Evolutionary conservation across 2,113 vertebrate genomes (phyloP), one percentile per base, ranked within the genome.

Genomic region (Orthonyx spaldingii): DNA sequence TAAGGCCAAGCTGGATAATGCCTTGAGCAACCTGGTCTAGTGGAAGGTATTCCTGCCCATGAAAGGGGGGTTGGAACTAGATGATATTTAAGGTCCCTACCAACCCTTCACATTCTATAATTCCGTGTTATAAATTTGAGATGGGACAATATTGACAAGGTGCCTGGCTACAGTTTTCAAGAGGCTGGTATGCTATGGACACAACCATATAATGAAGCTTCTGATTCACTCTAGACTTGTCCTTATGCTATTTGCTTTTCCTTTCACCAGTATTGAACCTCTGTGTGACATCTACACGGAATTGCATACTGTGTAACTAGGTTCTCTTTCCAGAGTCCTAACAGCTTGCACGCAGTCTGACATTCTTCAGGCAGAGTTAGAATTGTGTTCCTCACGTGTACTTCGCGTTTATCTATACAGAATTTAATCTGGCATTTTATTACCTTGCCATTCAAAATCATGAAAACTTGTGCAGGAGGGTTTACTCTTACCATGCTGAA

Each of bases 101-200:
- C n/a, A 41, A 32, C 24, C 6, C 5, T 23, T 61, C 41, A 32
- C 13, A 35, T 55, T 41, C 41, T 76, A 2, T 41, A 22, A 83
- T 26, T 16, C 14, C n/a, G 6, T 10, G 6, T 65, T 81, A 55
- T 0, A 0, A 0, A 9, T 84, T 77, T 87, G 9, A 70, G 42
- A n/a, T 50, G 16, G 42, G 8, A 3, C 1, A 0, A 6, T 55
- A 35, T 6, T 66, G 30, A 49, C 33, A 47, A 33, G 4, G 8
- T 56, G 33, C 47, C 19, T 75, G 24, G 56, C 13, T 32, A 16
- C 23, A 66, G 21, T 37, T 13, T 78, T 87, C 60, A 74, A 13
- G n/a, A 19, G 55, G 55, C 44, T 66, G 20, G 13, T 46, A 9
- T 12, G 5, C 26, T 87, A 2, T 37, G 20, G 13, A 14, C 46